Base-by-base conservation (phyloP, 1,140 invertebrate species). In the Pararge aegeria region DNA sequence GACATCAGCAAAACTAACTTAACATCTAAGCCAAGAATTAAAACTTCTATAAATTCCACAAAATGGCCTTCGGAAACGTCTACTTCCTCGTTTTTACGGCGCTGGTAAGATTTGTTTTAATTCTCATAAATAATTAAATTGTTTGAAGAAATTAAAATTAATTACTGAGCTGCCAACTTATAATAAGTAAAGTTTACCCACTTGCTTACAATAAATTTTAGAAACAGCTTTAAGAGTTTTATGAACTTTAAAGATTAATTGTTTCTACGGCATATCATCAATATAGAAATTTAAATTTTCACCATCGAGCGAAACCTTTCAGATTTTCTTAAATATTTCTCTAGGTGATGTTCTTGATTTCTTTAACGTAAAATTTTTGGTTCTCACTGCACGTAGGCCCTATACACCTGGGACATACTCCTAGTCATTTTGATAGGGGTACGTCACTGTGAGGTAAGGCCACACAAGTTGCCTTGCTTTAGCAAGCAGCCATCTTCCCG, bases 31-130 rank as follows among this genome's bases (percentile, higher is more conserved):
- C 13, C 38, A 5, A 5, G 5, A 15, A 6, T 55, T 50, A 12
- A 38, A 38, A 12, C n/a, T 15, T 2, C 9, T 49, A 21, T 6
- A 19, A 38, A 27, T 56, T 16, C 38, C 30, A 9, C 42, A 55
- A 65, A 46, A 75, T 74, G 70, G 66, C 62, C 5, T 21, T 62
- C 4, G 53, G 37, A 30, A 67, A 64, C 15, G 13, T 71, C 15
- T 58, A 62, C 16, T 59, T 74, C 15, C 65, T 57, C 42, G 29
- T 42, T 40, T 12, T 78, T 16, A 60, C 56, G 38, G 61, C 71
- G 27, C 44, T 78, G 70, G 75, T 75, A 63, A 68, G 61, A 20
- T 10, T 46, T 20, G 10, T 12, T 3, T 20, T 4, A n/a, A 18
- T 16, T 40, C 0, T 12, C 1, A 9, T n/a, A n/a, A n/a, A n/a